Evolutionary conservation across 2,797 vertebrate genomes (phyloP), one percentile per base, ranked within the genome.

Genomic region (Dromococcyx pavoninus): DNA sequence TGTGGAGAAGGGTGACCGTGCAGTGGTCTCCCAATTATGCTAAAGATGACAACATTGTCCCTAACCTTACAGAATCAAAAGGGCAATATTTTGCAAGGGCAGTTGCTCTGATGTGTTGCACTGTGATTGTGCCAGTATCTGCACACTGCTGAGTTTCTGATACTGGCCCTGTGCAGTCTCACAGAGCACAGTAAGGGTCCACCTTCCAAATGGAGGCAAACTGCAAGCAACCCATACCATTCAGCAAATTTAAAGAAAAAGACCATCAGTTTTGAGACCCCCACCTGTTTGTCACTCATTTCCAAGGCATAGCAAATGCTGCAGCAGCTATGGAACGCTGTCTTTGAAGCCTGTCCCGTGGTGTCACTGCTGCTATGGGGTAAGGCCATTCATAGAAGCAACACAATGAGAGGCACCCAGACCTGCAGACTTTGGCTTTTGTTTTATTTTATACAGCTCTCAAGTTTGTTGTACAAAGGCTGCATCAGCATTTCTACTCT

Each of bases 401-500:
- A 35, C 28, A 11, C 23, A 23, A 9, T 7, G 53, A 43, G 44
- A 77, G 27, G 15, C 23, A 43, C 71, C 24, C 33, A 73, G 43
- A 37, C 11, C 28, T 83, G 35, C 78, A 89, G 64, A 56, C 50
- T 33, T 0, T 30, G 35, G 46, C 57, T 60, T 39, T 64, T 25
- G 19, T 70, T 93, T 71, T 10, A 58, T 71, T 94, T 86, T 53
- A 81, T 37, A 27, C 50, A 64, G 1, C 51, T 77, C 44, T 88
- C 72, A 53, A 48, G 53, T 84, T 84, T 73, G 62, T n/a, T 77
- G 39, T 35, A 80, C 0, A 1, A 92, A 88, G 69, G 60, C 86
- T 74, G 74, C 27, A 17, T 87, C 76, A 81, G 80, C 86, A 77
- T 86, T 94, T 94, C 91, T 88, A 21, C 77, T 41, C 8, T 37